A percentile compares a stretch with the other conserved stretches of the same genome.
Conservation (phyloP, 2,113 vertebrate species). For the Brachionichthys hirsutus region DNA sequence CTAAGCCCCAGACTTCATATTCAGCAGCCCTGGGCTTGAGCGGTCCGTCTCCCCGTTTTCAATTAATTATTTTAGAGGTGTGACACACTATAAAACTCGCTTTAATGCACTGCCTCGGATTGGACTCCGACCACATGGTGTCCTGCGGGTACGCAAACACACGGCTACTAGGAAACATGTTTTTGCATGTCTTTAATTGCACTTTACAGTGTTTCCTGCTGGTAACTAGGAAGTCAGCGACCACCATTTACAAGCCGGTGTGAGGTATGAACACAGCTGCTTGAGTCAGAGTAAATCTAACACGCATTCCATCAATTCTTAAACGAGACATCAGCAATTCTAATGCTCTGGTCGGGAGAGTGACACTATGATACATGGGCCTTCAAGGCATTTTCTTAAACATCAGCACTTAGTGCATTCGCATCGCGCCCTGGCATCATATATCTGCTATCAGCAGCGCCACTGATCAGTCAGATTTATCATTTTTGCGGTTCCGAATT, state of each 20-base stretch:
- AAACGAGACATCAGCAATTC: slow-evolving; percentile 72
- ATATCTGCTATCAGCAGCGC: slow-evolving; percentile 33
- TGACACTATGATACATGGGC: slow-evolving; percentile 61
- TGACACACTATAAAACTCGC: slow-evolving; percentile 31
- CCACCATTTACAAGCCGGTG: slow-evolving; percentile 45
- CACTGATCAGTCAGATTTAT: slow-evolving; percentile 62
- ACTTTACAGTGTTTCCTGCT: slow-evolving; percentile 19
- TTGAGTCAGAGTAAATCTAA: slow-evolving; percentile 67
- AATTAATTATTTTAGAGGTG: slow-evolving; percentile 54
- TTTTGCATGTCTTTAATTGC: slow-evolving; percentile 13
- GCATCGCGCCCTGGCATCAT: slow-evolving; percentile 34
- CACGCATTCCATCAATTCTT: slow-evolving; percentile 67
- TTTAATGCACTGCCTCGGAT: slow-evolving; percentile 36
- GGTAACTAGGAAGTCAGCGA: slow-evolving; percentile 49
- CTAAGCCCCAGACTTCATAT: slow-evolving; percentile 65
- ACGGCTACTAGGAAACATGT: slow-evolving; percentile 1
- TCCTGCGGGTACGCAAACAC: background rate
- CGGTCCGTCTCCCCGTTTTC: slow-evolving; percentile 47
- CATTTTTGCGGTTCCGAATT: slow-evolving; percentile 40
- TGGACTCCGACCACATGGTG: slow-evolving; percentile 18
- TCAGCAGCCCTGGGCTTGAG: slow-evolving; percentile 63
- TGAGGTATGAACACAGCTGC: slow-evolving; percentile 68
- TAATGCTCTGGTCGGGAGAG: slow-evolving; percentile 56
- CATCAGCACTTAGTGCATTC: slow-evolving; percentile 71
- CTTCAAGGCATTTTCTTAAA: slow-evolving; percentile 68